These are phyloP conservation scores for Ctenopoma multispine DNA, from an alignment of 2,797 vertebrate genomes.

Conservation along the genomic window DNA sequence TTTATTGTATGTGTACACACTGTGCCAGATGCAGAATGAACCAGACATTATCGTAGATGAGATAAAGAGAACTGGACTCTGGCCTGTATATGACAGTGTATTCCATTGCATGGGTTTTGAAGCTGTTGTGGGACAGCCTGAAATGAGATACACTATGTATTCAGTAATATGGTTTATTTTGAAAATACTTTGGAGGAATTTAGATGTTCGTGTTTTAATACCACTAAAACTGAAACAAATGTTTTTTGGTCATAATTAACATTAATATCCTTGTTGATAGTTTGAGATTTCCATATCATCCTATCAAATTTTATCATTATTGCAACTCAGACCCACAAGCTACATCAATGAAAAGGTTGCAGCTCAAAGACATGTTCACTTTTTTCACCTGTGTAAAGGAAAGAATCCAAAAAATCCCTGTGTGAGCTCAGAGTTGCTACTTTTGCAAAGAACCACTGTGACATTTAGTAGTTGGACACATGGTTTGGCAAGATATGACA, in stretches of 20 bases:
- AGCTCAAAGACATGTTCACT: background rate
- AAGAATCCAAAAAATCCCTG: background rate
- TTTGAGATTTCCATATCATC: background rate
- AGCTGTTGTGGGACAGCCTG: constrained; percentile 4
- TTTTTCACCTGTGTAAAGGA: background rate
- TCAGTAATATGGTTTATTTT: constrained; percentile 14
- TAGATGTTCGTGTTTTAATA: background rate
- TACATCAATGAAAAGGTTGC: background rate
- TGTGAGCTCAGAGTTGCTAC: constrained; percentile 5
- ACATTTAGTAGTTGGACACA: constrained; percentile 19
- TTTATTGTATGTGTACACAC: constrained; percentile 34
- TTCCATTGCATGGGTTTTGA: background rate
- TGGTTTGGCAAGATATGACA: constrained; percentile 6
- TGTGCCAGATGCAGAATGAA: constrained; percentile 1
- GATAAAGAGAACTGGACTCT: constrained; percentile 58
- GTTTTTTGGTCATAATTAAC: too few relatives aligned
- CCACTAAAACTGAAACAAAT: too few relatives aligned
- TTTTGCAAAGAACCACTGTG: constrained; percentile 1
- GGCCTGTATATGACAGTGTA: constrained; percentile 33
- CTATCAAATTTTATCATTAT: background rate
- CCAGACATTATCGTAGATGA: constrained; percentile 33
- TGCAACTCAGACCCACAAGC: background rate
- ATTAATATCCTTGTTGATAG: too few relatives aligned
- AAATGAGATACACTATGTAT: background rate
- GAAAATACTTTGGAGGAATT: background rate